phyloP scores from a whole-genome alignment of 2,113 vertebrate species.

The Aldabrachelys gigantea region DNA sequence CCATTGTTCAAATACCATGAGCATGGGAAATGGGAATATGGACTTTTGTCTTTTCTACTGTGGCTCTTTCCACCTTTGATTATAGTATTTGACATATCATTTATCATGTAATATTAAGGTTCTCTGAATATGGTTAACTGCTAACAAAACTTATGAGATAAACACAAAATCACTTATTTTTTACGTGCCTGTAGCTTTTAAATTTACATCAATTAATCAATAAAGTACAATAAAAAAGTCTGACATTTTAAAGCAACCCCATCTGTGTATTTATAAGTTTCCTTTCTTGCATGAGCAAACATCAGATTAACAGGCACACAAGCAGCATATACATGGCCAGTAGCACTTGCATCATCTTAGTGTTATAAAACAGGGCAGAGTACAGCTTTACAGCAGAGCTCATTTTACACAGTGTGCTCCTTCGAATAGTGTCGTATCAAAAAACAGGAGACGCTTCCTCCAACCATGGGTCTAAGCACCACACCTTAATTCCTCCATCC shows the following conservation, averaged over 20 bases:
- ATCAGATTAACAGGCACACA: fast-evolving
- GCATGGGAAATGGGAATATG: not conserved
- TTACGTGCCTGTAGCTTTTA: not conserved
- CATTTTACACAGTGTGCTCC: fast-evolving
- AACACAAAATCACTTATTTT: not conserved
- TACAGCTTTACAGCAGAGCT: fast-evolving
- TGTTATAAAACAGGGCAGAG: fast-evolving
- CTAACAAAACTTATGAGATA: not conserved
- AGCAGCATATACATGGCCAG: fast-evolving
- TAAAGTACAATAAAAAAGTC: not conserved
- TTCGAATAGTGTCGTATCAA: fast-evolving
- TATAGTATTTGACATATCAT: not conserved
- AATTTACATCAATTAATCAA: not conserved
- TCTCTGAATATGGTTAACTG: not conserved
- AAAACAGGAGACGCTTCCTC: not conserved
- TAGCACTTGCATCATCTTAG: fast-evolving
- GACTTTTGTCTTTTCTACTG: not conserved
- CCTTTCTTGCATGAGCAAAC: not conserved
- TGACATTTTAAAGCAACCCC: not conserved
- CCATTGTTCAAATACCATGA: no score
- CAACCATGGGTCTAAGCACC: fast-evolving
- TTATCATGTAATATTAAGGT: not conserved
- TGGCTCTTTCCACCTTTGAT: not conserved
- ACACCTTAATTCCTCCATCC: not conserved
- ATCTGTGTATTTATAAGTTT: fast-evolving